phyloP scores from a whole-genome alignment of 2,888 invertebrate genomes.

The Crematogaster levior region DNA sequence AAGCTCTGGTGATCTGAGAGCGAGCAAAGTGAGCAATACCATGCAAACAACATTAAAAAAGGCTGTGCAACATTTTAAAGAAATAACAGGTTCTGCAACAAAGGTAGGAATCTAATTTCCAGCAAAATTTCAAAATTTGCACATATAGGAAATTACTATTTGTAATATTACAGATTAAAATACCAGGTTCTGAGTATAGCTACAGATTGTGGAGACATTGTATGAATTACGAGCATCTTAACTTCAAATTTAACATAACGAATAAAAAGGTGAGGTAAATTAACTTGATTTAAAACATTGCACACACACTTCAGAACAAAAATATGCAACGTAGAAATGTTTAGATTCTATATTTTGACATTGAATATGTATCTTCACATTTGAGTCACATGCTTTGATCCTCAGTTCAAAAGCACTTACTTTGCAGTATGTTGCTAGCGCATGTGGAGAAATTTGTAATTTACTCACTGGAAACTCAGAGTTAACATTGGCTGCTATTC shows the following conservation, averaged over 20 bases:
- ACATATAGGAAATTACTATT: too few relatives aligned
- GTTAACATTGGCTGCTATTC: constrained; percentile 89
- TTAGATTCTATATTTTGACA: neutral
- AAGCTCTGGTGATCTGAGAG: constrained; percentile 90
- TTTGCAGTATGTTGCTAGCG: constrained; percentile 78
- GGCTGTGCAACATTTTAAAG: constrained; percentile 85
- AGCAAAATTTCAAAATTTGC: too few relatives aligned
- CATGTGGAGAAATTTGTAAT: constrained; percentile 83
- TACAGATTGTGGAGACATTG: constrained; percentile 91
- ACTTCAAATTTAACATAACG: constrained; percentile 89
- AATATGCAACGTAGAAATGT: neutral
- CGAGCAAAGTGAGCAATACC: constrained; percentile 90
- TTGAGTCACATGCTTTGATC: neutral
- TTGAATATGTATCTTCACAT: neutral
- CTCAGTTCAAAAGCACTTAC: neutral
- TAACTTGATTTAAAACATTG: neutral
- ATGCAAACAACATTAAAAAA: constrained; percentile 89
- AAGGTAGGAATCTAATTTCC: constrained; percentile 79
- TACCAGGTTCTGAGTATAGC: constrained; percentile 87
- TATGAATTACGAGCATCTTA: constrained; percentile 90
- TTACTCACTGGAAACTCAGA: constrained; percentile 88
- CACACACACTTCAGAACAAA: neutral
- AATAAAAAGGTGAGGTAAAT: constrained; percentile 86
- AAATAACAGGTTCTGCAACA: constrained; percentile 81
- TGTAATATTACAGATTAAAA: constrained; percentile 82